Evolutionary conservation across 2,113 vertebrate genomes (phyloP), one percentile per base, ranked within the genome.

Genomic region (Pyxicephalus adspersus): DNA sequence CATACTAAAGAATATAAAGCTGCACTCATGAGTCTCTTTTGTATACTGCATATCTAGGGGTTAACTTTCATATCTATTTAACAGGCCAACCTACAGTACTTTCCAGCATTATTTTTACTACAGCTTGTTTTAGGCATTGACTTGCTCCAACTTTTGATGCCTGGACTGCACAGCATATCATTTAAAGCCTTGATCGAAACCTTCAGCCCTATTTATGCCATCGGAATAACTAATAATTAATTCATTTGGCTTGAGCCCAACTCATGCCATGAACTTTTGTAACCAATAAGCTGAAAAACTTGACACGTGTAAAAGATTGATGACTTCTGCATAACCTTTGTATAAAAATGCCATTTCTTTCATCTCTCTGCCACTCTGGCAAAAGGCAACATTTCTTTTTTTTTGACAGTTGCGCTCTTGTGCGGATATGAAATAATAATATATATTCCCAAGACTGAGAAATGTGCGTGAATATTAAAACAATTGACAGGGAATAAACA

Each of bases 271-370:
- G 50, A 71, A 71, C 67, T 52, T 71, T 28, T 71, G 67, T 52
- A 71, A 26, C 38, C 15, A 4, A 23, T 2, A 23, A 5, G 4
- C 3, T 71, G 45, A 19, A 51, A 20, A 28, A 2, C 23, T 71
- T 17, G 67, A 70, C 50, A 54, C 25, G 5, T 1, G 34, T 38
- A 38, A 38, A 38, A 38, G 38, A 45, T 45, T 13, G 67, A 71
- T 20, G 67, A 22, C 26, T 71, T 25, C 50, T 28, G 25, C 13
- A 50, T 71, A 54, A 71, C 67, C 67, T 71, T 71, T 71, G 67
- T 45, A 45, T 19, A 25, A 54, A 54, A 28, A 71, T 52, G 25
- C 38, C 38, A 38, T 19, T 52, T 52, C 13, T 70, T 25, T 70
- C 52, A 26, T n/a, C 51, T 25, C 11, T 71, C 25, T 25, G 26